A percentile compares a stretch with the other conserved stretches of the same genome.
Conservation (phyloP, 2,888 invertebrate genomes). For the Melinaea marsaeus region DNA sequence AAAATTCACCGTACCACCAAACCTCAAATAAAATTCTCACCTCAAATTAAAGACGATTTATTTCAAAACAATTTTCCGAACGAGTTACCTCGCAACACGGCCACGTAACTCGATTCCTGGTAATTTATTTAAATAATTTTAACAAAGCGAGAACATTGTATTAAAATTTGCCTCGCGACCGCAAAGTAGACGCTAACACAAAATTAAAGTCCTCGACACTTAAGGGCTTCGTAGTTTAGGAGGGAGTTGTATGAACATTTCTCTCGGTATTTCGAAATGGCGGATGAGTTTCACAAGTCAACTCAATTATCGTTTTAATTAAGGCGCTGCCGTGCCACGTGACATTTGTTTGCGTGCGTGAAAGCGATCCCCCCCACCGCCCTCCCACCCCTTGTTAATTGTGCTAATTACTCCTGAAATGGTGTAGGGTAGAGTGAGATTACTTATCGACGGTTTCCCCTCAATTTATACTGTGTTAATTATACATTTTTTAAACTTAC, state of each 20-base stretch:
- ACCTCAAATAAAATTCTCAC: constrained; percentile 10
- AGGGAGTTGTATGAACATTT: constrained; percentile 71
- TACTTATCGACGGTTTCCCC: constrained; percentile 73
- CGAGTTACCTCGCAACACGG: constrained; percentile 46
- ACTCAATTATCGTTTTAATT: constrained; percentile 79
- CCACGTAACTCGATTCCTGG: constrained; percentile 60
- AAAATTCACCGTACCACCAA: neutral
- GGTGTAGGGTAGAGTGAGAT: constrained; percentile 72
- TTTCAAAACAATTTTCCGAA: constrained; percentile 51
- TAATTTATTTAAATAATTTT: constrained; percentile 73
- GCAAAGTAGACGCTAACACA: constrained; percentile 76
- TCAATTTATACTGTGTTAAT: constrained; percentile 61
- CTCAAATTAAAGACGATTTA: constrained; percentile 31
- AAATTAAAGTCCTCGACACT: constrained; percentile 77
- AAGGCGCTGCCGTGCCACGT: constrained; percentile 73
- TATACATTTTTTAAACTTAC: constrained; percentile 2
- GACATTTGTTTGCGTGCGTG: constrained; percentile 78
- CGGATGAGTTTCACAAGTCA: constrained; percentile 77
- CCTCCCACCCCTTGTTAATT: constrained; percentile 60
- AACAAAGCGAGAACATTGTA: constrained; percentile 65
- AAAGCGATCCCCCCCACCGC: constrained; percentile 61
- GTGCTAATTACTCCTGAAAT: constrained; percentile 79
- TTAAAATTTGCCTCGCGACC: constrained; percentile 73
- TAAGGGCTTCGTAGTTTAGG: constrained; percentile 73
- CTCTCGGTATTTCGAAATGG: constrained; percentile 75